Conservation (phyloP, 2,113 vertebrate genomes). For the Strigops habroptila region DNA sequence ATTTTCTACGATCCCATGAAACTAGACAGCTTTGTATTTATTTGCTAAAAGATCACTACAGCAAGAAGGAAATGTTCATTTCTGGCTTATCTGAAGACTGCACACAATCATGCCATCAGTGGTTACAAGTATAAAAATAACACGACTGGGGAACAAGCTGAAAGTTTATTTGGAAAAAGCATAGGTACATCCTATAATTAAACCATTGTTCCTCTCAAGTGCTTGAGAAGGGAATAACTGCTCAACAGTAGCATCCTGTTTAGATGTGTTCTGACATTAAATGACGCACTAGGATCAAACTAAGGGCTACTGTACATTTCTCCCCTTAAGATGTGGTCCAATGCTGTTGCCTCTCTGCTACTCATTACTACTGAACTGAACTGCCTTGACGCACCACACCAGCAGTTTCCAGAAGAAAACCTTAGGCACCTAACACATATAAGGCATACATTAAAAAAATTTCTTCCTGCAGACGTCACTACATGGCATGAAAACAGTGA, state of each 20-base stretch:
- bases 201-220: slow-evolving; percentile 17
- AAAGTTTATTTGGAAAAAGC: slow-evolving; percentile 40
- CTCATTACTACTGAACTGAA: neutral
- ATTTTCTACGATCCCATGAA: neutral
- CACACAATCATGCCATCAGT: neutral
- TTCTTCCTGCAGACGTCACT: neutral
- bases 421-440: neutral
- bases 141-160: slow-evolving; percentile 4
- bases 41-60: neutral
- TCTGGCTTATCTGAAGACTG: slow-evolving; percentile 13
- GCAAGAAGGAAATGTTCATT: slow-evolving; percentile 14
- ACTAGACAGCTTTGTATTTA: neutral
- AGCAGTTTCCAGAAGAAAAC: neutral
- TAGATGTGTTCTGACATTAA: slow-evolving; percentile 13
- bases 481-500: neutral
- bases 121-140: slow-evolving; percentile 32
- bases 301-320: neutral
- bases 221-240: slow-evolving; percentile 25
- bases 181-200: slow-evolving; percentile 51
- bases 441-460: neutral
- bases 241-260: slow-evolving; percentile 33
- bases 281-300: neutral
- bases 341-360: neutral
- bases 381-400: neutral
- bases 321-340: neutral